A percentile compares a stretch with the other conserved stretches of the same genome.
Conservation (phyloP, 2,888 invertebrate genomes). For the Gastracanthus pulcherrimus region DNA sequence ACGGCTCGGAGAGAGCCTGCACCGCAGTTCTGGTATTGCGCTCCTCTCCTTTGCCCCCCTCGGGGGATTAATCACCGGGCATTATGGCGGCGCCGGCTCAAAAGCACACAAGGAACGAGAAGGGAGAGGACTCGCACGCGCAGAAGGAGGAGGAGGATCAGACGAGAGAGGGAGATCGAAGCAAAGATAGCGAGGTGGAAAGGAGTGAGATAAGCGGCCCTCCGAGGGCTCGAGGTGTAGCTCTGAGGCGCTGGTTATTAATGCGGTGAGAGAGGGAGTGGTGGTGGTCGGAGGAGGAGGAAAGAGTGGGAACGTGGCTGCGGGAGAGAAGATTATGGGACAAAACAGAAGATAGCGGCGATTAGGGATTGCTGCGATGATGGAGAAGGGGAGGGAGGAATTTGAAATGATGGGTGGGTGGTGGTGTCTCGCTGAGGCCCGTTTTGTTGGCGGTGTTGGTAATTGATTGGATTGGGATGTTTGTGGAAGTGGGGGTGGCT, state of each 20-base stretch:
- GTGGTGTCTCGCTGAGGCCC: too few species aligned
- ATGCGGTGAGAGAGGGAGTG: conserved; percentile 13
- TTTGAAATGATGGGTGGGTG: too few species aligned
- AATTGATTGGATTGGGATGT: too few species aligned
- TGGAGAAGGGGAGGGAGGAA: background rate
- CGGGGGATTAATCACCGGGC: conserved; percentile 74
- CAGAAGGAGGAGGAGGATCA: conserved; percentile 8
- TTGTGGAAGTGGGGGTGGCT: background rate
- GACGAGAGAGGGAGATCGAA: conserved; percentile 34
- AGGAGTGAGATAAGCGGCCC: conserved; percentile 44
- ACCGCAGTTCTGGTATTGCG: conserved; percentile 62
- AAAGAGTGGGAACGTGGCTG: background rate
- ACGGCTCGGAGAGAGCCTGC: conserved; percentile 34
- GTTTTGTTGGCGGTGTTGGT: too few species aligned
- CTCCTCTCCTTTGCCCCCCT: conserved; percentile 61
- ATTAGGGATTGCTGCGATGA: background rate
- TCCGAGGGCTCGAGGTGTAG: too few species aligned
- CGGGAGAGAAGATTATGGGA: conserved; percentile 12
- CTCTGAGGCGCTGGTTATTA: conserved; percentile 38
- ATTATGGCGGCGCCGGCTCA: conserved; percentile 72
- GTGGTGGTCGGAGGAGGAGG: background rate
- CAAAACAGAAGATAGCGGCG: conserved; percentile 32
- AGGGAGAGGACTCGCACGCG: conserved; percentile 31
- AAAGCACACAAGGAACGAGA: conserved; percentile 68
- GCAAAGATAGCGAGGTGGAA: conserved; percentile 21